phyloP scores from a whole-genome alignment of 2,113 vertebrate species.

The Cacatua alba region DNA sequence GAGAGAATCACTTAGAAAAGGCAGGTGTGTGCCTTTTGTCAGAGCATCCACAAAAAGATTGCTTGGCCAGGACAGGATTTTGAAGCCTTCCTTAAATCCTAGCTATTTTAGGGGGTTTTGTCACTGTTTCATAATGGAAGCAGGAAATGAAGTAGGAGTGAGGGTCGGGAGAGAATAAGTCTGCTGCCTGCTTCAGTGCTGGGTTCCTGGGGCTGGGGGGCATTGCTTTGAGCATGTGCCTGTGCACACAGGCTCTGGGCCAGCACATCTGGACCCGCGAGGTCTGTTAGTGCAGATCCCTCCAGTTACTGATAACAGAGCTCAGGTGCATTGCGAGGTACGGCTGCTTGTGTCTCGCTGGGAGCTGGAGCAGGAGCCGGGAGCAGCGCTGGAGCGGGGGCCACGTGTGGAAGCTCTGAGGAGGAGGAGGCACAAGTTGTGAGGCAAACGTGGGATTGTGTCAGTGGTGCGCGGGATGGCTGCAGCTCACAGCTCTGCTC shows the following conservation, averaged over 20 bases:
- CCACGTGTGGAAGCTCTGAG: background rate
- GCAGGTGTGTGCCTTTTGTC: background rate
- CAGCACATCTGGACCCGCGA: background rate
- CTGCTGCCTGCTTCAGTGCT: background rate
- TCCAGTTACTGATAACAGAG: accelerated
- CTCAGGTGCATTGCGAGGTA: background rate
- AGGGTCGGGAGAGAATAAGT: background rate
- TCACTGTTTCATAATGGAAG: background rate
- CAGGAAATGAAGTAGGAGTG: slow-evolving; percentile 2
- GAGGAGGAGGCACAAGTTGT: slow-evolving; percentile 38
- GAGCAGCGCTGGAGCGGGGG: background rate
- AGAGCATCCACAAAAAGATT: background rate
- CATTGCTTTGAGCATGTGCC: accelerated
- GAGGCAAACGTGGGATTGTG: background rate
- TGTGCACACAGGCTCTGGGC: background rate
- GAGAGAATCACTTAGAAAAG: background rate
- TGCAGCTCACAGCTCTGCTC: background rate
- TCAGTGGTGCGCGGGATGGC: background rate
- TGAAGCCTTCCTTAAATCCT: background rate
- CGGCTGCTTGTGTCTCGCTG: accelerated
- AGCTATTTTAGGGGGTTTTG: background rate
- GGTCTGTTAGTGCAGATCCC: background rate
- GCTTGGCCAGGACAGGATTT: background rate
- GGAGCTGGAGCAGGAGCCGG: background rate
- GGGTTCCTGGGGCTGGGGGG: background rate